phyloP scores from a whole-genome alignment of 1,140 invertebrate genomes.

The Bombus cullumanus region DNA sequence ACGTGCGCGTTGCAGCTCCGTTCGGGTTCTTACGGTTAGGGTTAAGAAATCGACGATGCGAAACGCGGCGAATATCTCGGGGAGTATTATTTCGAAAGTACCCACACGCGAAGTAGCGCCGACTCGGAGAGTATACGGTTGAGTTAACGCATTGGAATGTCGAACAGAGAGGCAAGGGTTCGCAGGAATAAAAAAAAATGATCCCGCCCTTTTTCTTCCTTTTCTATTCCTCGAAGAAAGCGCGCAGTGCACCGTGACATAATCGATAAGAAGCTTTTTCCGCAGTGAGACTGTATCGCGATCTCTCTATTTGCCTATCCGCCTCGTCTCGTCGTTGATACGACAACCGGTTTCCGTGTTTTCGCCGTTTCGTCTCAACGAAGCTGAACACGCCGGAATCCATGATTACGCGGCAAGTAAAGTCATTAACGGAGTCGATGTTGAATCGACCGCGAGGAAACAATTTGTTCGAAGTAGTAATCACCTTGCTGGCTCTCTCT shows the following conservation, averaged over 20 bases:
- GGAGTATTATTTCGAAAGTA: constrained; percentile 34
- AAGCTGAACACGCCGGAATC: no score
- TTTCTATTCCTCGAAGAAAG: constrained; percentile 43
- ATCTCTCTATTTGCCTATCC: not conserved
- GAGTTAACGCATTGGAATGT: constrained; percentile 31
- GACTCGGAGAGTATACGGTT: not conserved
- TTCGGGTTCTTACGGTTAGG: not conserved
- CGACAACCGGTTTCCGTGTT: not conserved
- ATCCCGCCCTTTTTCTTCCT: constrained; percentile 25
- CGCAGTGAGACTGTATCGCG: not conserved
- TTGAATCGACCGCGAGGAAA: constrained; percentile 1
- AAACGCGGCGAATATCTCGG: not conserved
- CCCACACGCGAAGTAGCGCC: not conserved
- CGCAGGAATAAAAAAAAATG: constrained; percentile 7
- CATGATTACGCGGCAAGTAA: constrained; percentile 7
- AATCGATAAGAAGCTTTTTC: constrained; percentile 60
- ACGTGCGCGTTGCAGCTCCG: not conserved
- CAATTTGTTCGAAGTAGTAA: constrained; percentile 9
- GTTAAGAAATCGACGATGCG: constrained; percentile 24
- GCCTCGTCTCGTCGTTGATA: not conserved
- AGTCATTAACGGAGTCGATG: not conserved
- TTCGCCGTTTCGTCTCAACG: not conserved
- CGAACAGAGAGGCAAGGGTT: constrained; percentile 23
- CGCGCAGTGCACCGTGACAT: constrained; percentile 47
- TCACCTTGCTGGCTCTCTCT: not conserved